phyloP scores from a whole-genome alignment of 2,113 vertebrate species.

The Aegithalos caudatus region DNA sequence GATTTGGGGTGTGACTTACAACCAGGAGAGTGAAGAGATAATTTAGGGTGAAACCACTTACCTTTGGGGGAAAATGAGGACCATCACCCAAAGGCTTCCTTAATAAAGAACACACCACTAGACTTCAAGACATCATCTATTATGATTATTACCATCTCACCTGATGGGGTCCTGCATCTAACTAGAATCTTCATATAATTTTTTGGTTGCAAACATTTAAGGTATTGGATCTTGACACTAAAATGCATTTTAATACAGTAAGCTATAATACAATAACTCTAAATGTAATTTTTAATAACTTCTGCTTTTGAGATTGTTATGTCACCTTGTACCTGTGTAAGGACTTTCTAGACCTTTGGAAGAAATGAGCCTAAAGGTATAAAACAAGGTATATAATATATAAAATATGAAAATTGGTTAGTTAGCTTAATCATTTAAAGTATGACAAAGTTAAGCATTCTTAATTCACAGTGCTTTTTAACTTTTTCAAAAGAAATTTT shows the following conservation, averaged over 20 bases:
- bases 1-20: too few species aligned
- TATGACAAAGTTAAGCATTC: not conserved
- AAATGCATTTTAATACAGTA: not conserved
- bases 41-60: too few species aligned
- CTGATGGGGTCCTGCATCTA: not conserved
- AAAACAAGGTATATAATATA: not conserved
- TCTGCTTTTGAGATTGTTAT: not conserved
- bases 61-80: too few species aligned
- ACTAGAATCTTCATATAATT: not conserved
- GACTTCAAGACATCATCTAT: not conserved
- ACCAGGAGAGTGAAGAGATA: too few species aligned
- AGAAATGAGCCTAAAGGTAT: not conserved
- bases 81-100: too few species aligned
- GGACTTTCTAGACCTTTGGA: not conserved
- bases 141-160: not conserved
- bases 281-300: not conserved
- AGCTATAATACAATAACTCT: not conserved
- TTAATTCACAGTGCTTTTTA: not conserved
- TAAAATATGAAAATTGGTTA: not conserved
- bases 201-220: not conserved
- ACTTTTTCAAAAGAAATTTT: not conserved
- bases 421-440: not conserved
- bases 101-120: too few species aligned
- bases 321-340: not conserved
- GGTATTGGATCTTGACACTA: not conserved